Evolutionary conservation across 2,797 vertebrate genomes (phyloP).

Genomic region (Decapterus maruadsi): DNA sequence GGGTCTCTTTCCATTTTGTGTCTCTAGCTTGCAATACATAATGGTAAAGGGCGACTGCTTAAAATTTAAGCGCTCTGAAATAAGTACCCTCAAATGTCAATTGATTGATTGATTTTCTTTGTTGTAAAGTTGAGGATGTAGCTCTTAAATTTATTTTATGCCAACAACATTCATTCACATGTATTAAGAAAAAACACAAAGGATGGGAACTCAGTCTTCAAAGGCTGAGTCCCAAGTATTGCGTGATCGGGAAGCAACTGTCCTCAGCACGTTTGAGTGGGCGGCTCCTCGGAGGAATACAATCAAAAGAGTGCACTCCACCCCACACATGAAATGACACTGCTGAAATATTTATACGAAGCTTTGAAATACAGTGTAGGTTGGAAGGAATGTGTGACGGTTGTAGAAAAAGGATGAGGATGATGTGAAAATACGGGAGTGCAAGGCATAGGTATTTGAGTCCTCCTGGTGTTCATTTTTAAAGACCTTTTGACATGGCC

Average conservation of each 20-base stretch:
- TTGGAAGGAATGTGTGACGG: constrained; percentile 8
- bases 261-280: constrained; percentile 29
- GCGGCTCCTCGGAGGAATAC: constrained; percentile 29
- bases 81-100: too few relatives aligned
- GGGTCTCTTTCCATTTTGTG: constrained; percentile 3
- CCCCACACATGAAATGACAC: constrained; percentile 30
- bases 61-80: too few relatives aligned
- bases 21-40: too few relatives aligned
- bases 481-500: constrained; percentile 6
- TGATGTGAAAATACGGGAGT: constrained; percentile 2
- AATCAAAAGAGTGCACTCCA: constrained; percentile 48
- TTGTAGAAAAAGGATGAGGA: constrained; percentile 1
- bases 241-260: constrained; percentile 28
- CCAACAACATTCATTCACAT: too few relatives aligned
- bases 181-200: not conserved
- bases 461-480: not conserved
- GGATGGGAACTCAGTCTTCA: not conserved
- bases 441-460: not conserved
- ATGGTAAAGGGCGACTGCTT: too few relatives aligned
- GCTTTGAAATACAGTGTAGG: constrained; percentile 35
- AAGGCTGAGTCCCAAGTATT: not conserved
- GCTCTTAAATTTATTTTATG: too few relatives aligned
- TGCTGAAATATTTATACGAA: constrained; percentile 65
- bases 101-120: too few relatives aligned
- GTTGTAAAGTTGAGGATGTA: too few relatives aligned